A percentile compares a stretch with the other conserved stretches of the same genome.
Evolutionary conservation across 2,888 invertebrate species (phyloP).

Genomic region (Coelinius sp.): DNA sequence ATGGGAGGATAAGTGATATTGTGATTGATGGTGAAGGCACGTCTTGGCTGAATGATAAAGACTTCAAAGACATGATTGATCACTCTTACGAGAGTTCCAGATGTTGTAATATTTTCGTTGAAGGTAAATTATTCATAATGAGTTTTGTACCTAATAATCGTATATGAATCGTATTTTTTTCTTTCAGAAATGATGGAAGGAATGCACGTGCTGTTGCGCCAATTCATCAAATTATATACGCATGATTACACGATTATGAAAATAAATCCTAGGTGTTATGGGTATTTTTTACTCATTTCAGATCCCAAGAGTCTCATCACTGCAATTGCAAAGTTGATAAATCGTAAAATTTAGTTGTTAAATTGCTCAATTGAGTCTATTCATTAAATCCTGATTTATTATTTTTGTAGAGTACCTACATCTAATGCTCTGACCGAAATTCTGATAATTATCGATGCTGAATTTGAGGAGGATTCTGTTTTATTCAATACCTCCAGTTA

Average conservation of each 20-base stretch:
- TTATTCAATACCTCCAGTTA: slow-evolving; percentile 55
- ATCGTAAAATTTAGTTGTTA: not conserved
- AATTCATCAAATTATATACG: slow-evolving; percentile 55
- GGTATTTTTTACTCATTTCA: slow-evolving; percentile 54
- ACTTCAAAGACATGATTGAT: slow-evolving; percentile 50
- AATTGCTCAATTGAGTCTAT: not conserved
- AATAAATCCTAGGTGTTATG: slow-evolving; percentile 50
- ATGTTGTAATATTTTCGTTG: slow-evolving; percentile 56
- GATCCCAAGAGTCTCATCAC: slow-evolving; percentile 34
- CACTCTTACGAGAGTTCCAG: slow-evolving; percentile 49
- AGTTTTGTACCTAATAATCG: not conserved
- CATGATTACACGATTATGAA: slow-evolving; percentile 52
- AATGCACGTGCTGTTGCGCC: slow-evolving; percentile 49
- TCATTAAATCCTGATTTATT: not conserved
- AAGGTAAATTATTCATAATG: slow-evolving; percentile 44
- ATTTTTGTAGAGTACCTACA: slow-evolving; percentile 53
- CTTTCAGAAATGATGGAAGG: slow-evolving; percentile 46
- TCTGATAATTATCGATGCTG: slow-evolving; percentile 52
- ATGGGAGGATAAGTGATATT: slow-evolving; percentile 34
- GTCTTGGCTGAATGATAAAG: slow-evolving; percentile 52
- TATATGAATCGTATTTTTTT: not conserved
- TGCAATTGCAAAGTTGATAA: slow-evolving; percentile 36
- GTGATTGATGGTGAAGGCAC: slow-evolving; percentile 1
- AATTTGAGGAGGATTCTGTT: slow-evolving; percentile 42
- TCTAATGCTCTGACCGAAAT: slow-evolving; percentile 54